Percentiles rank a stretch among this genome's conserved stretches.
Conservation (phyloP, 2,797 vertebrate genomes). For the Micrastur ruficollis region DNA sequence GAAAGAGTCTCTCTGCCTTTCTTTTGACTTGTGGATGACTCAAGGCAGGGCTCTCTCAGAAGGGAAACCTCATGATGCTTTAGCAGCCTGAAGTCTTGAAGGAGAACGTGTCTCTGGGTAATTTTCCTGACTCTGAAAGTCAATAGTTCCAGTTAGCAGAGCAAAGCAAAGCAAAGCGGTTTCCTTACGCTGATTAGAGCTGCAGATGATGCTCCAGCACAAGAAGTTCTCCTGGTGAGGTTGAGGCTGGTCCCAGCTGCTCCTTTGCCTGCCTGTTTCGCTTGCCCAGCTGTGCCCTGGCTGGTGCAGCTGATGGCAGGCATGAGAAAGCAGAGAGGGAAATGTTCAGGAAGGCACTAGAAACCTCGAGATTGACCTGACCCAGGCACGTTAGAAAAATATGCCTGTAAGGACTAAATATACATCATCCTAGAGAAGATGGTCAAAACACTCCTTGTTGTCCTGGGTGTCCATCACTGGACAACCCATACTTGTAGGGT, state of each 20-base stretch:
- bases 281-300: not conserved
- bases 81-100: not conserved
- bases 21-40: not conserved
- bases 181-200: not conserved
- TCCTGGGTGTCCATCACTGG: not conserved
- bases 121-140: not conserved
- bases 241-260: constrained; percentile 9
- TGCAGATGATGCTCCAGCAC: constrained; percentile 14
- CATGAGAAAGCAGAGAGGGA: not conserved
- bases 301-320: not conserved
- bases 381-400: not conserved
- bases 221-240: not conserved
- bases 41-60: not conserved
- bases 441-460: rapidly evolving
- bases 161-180: not conserved
- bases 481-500: not conserved
- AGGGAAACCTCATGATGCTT: not conserved
- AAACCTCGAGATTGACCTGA: not conserved
- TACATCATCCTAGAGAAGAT: not conserved
- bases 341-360: not conserved
- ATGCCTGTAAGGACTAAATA: not conserved
- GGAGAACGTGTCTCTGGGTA: not conserved
- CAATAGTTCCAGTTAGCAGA: not conserved
- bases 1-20: not conserved
- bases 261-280: not conserved